These are phyloP conservation scores for Epizoanthus stellaris DNA, from an alignment of 92 coral and sea anemone species.

Conservation along the genomic window DNA sequence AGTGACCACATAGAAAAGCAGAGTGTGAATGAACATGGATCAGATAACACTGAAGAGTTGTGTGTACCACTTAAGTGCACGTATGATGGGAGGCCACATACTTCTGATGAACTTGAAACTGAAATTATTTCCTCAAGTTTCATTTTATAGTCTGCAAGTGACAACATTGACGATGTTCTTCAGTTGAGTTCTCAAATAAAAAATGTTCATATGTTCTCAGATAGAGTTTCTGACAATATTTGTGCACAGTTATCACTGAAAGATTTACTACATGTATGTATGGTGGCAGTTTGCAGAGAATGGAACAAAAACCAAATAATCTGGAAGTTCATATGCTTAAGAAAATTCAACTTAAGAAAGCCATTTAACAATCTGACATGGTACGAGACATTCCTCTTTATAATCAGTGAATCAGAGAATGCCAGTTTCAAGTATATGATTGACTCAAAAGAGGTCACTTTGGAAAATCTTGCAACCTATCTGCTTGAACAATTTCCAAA, in stretches of 20 bases:
- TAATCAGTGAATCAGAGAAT: constrained; percentile 1
- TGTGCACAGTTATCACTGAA: background rate
- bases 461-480: too few relatives aligned
- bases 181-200: background rate
- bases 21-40: too few relatives aligned
- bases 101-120: constrained; percentile 11
- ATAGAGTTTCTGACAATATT: constrained; percentile 11
- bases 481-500: too few relatives aligned
- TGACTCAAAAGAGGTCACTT: background rate
- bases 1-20: too few relatives aligned
- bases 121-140: constrained; percentile 10
- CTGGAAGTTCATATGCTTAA: constrained; percentile 13
- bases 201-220: background rate
- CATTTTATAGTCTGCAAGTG: background rate
- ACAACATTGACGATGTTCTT: constrained; percentile 1
- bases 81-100: background rate
- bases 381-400: constrained; percentile 19
- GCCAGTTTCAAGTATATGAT: constrained; percentile 6
- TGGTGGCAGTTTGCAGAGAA: constrained; percentile 9
- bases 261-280: background rate
- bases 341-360: constrained; percentile 1
- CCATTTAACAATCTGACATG: constrained; percentile 13
- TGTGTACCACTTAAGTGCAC: background rate
- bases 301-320: constrained; percentile 7
- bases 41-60: constrained; percentile 9